Evolutionary conservation across 2,888 invertebrate genomes (phyloP), one percentile per base, ranked within the genome.

Genomic region (Cactoblastis cactorum): DNA sequence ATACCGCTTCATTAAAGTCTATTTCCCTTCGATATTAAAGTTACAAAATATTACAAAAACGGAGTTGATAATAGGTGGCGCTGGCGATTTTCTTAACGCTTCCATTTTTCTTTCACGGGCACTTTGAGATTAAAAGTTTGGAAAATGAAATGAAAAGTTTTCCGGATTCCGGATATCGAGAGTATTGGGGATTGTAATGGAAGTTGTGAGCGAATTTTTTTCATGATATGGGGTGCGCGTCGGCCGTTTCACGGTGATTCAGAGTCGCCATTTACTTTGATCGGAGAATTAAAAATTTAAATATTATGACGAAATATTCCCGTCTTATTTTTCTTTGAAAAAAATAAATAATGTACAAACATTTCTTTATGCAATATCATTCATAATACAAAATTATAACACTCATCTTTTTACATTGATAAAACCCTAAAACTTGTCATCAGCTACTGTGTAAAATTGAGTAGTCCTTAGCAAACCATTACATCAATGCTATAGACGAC

Each of bases 111-210:
- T 84, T 85, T 83, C 88, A 89, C 88, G 86, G 87, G 83, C 83
- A 87, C 87, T 89, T 87, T 83, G 84, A 88, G 87, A 89, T 89
- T 88, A 88, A 88, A 87, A 88, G 85, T 88, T 87, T 83, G 78
- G 77, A 81, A 85, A 83, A 85, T 83, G 81, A 83, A 83, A 83
- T 82, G 83, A 79, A 84, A 84, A 83, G 83, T 87, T 79, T 64
- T 62, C 61, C 62, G 67, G 68, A 67, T 71, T 69, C 65, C 65
- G 66, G 63, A 65, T 74, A 79, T 81, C 77, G 77, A 74, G 62
- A 58, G 71, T 69, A 71, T 72, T 67, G 71, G 69, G 62, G 68
- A 56, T 58, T 54, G 54, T 54, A 52, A 50, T 50, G 46, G 35
- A 43, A 39, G 33, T 49, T 24, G 6, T 11, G 32, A 19, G 18